Evolutionary conservation across 2,797 vertebrate species (phyloP).

Genomic region (Tenualosa thibaudeaui): DNA sequence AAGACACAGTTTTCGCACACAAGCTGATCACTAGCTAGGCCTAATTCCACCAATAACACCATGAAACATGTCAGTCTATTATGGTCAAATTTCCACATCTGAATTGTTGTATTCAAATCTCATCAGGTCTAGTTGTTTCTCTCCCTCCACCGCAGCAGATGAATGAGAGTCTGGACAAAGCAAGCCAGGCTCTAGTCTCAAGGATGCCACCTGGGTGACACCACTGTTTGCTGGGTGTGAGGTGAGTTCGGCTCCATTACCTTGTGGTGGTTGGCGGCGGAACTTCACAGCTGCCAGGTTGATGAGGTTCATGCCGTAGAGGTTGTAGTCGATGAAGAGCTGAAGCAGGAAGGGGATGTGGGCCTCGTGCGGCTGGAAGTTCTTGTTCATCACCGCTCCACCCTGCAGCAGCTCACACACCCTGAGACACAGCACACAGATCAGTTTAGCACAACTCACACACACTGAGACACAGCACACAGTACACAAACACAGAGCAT

Average conservation of each 20-base stretch:
- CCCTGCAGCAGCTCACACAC: conserved; percentile 96
- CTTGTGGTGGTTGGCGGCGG: conserved; percentile 79
- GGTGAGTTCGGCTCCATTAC: conserved; percentile 63
- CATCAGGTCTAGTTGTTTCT: too few species aligned
- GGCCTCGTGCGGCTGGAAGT: conserved; percentile 94
- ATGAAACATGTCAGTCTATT: background rate
- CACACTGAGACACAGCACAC: conserved; percentile 73
- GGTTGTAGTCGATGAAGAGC: conserved; percentile 98
- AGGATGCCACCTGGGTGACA: too few species aligned
- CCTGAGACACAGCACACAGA: conserved; percentile 64
- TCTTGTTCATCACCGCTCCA: conserved; percentile 98
- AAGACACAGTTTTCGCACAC: background rate
- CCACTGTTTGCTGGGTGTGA: background rate
- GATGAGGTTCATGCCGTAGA: conserved; percentile 98
- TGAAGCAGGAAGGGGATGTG: conserved; percentile 98
- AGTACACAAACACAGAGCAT: too few species aligned
- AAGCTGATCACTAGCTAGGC: background rate
- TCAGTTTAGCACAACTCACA: conserved; percentile 79
- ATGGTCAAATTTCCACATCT: too few species aligned
- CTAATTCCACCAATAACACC: background rate
- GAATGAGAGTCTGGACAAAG: background rate
- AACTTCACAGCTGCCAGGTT: conserved; percentile 92
- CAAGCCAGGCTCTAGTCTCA: too few species aligned
- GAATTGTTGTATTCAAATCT: too few species aligned
- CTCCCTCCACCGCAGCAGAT: background rate